Conservation (phyloP, 2,888 invertebrate species). For the Caenorhabditis doughertyi region DNA sequence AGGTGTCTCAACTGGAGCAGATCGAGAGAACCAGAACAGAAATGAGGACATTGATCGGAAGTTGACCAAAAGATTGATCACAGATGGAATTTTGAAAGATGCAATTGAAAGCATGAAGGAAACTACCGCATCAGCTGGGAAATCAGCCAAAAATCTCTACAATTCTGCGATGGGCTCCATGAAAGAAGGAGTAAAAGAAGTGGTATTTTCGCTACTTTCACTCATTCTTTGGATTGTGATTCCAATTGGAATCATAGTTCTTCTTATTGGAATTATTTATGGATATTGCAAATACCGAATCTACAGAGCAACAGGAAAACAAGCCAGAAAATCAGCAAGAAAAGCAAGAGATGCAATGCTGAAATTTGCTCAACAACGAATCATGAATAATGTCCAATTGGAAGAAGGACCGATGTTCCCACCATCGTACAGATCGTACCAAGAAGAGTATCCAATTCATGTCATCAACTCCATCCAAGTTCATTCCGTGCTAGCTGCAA, state of each 20-base stretch:
- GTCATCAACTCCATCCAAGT: background rate
- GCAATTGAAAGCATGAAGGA: background rate
- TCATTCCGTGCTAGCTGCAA: background rate
- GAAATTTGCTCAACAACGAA: background rate
- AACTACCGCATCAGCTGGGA: background rate
- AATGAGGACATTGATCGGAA: background rate
- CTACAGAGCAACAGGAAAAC: background rate
- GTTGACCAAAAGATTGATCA: background rate
- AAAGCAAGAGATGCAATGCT: background rate
- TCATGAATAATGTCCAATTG: too few relatives aligned
- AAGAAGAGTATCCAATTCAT: background rate
- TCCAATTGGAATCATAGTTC: background rate
- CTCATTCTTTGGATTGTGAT: background rate
- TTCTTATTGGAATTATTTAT: background rate
- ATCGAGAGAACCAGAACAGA: constrained; percentile 3
- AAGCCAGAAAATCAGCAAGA: background rate
- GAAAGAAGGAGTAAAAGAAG: background rate
- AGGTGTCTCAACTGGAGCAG: constrained; percentile 2
- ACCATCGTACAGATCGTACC: too few relatives aligned
- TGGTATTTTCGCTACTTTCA: background rate
- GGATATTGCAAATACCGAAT: background rate
- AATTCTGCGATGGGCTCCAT: background rate
- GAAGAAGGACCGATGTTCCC: too few relatives aligned
- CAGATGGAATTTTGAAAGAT: background rate
- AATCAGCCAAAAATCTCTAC: constrained; percentile 6